Evolutionary conservation across 2,888 invertebrate genomes (phyloP), one percentile per base, ranked within the genome.

Genomic region (Phasia obesa): DNA sequence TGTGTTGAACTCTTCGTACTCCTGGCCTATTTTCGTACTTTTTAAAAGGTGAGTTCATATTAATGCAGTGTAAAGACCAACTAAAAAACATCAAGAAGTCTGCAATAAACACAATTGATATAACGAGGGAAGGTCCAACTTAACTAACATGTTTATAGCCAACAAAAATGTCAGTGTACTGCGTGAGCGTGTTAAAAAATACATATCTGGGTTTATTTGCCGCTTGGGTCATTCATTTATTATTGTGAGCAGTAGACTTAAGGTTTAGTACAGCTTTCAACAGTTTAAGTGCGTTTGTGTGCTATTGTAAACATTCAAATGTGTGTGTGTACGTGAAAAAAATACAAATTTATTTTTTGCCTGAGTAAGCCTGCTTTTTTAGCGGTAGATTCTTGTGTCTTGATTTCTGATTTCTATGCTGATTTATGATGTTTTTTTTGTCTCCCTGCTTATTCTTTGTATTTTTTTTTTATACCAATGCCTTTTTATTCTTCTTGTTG

Each of bases 371-470:
- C 21, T 44, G 27, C 47, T 31, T 76, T 55, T 75, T 55, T 57
- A 51, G 76, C 65, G 42, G 70, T 76, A 51, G 49, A 76, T 49
- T 38, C 76, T 59, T 76, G 69, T 69, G 59, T 53, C 64, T 76
- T 76, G 70, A 64, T 76, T 69, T 75, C 59, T 73, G 78, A 78
- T 78, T 74, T 65, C 76, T 65, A 76, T 71, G 44, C 76, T 71
- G 76, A 76, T 81, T 79, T 79, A 73, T 73, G 71, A 71, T 59
- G 57, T 67, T 74, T 53, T 69, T 77, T 59, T 71, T 57, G 57
- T 78, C 71, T 67, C 79, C 35, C 53, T 65, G 59, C 59, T 65
- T 53, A 47, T 62, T 77, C 44, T 62, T 64, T 47, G 51, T 77
- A 53, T 79, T 73, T 65, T 47, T 55, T n/a, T 62, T 62, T 65